These are phyloP conservation scores for Choreutis nemorana DNA, from an alignment of 2,888 invertebrate genomes.

Conservation along the genomic window DNA sequence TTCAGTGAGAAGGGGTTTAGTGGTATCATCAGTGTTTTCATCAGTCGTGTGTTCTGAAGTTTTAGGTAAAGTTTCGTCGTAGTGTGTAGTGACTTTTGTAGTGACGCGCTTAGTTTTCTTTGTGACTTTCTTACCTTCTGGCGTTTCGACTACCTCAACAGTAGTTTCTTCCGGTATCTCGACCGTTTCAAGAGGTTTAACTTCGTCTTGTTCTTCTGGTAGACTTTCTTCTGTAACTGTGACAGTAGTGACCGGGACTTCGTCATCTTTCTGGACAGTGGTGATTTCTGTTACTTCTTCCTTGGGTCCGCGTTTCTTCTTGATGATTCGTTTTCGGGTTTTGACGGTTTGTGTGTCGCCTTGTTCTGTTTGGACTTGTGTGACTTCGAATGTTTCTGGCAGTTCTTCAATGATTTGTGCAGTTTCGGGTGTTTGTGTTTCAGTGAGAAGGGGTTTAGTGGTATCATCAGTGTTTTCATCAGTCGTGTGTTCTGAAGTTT, in stretches of 20 bases:
- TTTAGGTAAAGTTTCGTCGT: too few species aligned
- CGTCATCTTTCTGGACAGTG: conserved; percentile 19
- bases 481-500: conserved; percentile 18
- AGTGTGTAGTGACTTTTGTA: too few species aligned
- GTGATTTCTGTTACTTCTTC: conserved; percentile 28
- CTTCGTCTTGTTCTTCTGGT: conserved; percentile 13
- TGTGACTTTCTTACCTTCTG: conserved; percentile 15
- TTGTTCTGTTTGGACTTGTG: conserved; percentile 39
- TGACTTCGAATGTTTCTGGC: conserved; percentile 25
- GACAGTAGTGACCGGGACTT: conserved; percentile 9
- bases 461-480: conserved; percentile 17
- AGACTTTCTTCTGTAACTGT: conserved; percentile 10
- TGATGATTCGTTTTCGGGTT: conserved; percentile 17
- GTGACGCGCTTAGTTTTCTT: too few species aligned
- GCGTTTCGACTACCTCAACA: conserved; percentile 19
- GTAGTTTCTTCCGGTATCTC: conserved; percentile 33
- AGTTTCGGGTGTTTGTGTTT: conserved; percentile 19
- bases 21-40: conserved; percentile 16
- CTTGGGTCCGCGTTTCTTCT: conserved; percentile 21
- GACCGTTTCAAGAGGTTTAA: conserved; percentile 11
- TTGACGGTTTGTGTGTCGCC: conserved; percentile 19
- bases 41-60: conserved; percentile 28
- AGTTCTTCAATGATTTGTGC: conserved; percentile 13
- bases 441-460: conserved; percentile 11
- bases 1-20: conserved; percentile 9